Evolutionary conservation across 2,888 invertebrate genomes (phyloP).

Genomic region (Sthenelais limicola): DNA sequence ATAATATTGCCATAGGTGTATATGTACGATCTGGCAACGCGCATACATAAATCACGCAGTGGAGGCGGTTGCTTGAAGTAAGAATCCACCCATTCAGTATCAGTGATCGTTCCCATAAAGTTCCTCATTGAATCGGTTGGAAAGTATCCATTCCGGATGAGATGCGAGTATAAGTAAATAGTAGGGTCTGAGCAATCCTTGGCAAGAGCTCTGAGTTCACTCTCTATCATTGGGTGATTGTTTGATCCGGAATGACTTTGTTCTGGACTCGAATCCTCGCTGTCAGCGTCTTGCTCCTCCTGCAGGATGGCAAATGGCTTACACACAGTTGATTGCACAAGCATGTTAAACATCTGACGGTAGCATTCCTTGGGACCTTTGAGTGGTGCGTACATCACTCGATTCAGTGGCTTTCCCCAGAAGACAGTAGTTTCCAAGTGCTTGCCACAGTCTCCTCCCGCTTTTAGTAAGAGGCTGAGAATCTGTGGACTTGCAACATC

Average conservation of each 20-base stretch:
- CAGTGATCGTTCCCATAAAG: conserved; percentile 24
- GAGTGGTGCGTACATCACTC: conserved; percentile 48
- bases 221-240: conserved; percentile 44
- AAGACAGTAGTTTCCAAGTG: conserved; percentile 43
- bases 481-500: conserved; percentile 53
- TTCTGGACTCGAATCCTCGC: not conserved
- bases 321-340: conserved; percentile 50
- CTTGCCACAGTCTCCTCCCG: conserved; percentile 51
- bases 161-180: conserved; percentile 45
- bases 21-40: conserved; percentile 46
- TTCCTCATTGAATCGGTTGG: conserved; percentile 45
- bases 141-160: conserved; percentile 50
- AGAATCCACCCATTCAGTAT: conserved; percentile 45
- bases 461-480: conserved; percentile 47
- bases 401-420: conserved; percentile 52
- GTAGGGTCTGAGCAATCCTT: conserved; percentile 49
- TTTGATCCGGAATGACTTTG: conserved; percentile 2
- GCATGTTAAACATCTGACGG: conserved; percentile 49
- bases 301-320: conserved; percentile 23
- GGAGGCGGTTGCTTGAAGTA: conserved; percentile 46
- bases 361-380: conserved; percentile 52
- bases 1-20: conserved; percentile 49
- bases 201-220: conserved; percentile 48
- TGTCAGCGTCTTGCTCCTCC: not conserved
- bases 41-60: conserved; percentile 46